Conservation (phyloP, 2,888 invertebrate genomes). For the Torymus auratus region DNA sequence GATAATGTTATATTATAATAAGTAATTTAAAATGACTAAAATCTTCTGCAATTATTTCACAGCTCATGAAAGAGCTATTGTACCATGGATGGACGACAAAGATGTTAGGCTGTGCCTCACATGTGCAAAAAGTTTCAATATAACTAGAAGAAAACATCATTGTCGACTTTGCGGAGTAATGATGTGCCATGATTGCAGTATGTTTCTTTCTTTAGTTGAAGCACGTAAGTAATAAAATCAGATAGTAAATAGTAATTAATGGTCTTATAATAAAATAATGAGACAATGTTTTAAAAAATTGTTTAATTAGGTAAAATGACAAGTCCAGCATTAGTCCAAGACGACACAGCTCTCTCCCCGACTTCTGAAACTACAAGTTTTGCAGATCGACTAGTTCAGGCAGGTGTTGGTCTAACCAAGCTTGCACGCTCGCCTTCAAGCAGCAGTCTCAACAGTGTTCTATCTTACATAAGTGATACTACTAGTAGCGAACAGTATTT, state of each 20-base stretch:
- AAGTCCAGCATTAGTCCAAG: conserved; percentile 77
- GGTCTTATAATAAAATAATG: not conserved
- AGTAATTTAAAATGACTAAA: not conserved
- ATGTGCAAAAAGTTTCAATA: conserved; percentile 92
- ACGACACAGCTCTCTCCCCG: conserved; percentile 71
- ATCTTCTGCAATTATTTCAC: conserved; percentile 19
- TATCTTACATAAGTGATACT: conserved; percentile 72
- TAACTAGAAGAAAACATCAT: conserved; percentile 95
- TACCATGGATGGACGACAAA: conserved; percentile 95
- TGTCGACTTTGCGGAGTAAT: conserved; percentile 96
- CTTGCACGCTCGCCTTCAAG: conserved; percentile 76
- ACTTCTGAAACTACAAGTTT: conserved; percentile 67
- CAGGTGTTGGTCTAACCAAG: conserved; percentile 72
- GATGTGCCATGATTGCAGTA: conserved; percentile 94
- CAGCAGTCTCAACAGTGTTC: conserved; percentile 77
- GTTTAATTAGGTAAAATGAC: conserved; percentile 79
- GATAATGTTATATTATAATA: not conserved
- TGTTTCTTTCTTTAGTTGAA: conserved; percentile 87
- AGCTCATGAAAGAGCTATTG: conserved; percentile 83
- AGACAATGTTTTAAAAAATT: conserved; percentile 9
- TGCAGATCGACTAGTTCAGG: conserved; percentile 68
- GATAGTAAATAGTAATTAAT: not conserved
- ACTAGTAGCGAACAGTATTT: conserved; percentile 79
- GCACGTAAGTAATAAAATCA: conserved; percentile 82
- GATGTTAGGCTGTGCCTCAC: conserved; percentile 93